These are phyloP conservation scores for Hypothenemus hampei DNA, from an alignment of 1,140 invertebrate species.

Conservation along the genomic window DNA sequence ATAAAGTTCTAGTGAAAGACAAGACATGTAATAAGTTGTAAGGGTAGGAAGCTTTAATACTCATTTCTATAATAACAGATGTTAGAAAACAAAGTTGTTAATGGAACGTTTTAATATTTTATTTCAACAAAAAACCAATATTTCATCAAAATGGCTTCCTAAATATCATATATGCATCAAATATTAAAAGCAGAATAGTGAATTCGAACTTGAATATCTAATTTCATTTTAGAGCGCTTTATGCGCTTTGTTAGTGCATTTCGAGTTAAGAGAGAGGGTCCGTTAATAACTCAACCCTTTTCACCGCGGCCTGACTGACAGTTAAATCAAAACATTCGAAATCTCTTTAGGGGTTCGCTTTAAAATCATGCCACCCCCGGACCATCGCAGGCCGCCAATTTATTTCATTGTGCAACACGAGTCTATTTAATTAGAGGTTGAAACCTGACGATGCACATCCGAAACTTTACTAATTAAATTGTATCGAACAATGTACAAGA, in stretches of 20 bases:
- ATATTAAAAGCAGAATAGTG: no score
- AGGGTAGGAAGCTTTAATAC: no score
- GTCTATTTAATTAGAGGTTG: constrained; percentile 9
- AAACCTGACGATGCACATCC: constrained; percentile 9
- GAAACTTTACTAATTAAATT: constrained; percentile 4
- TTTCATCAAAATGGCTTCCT: no score
- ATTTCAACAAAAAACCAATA: no score
- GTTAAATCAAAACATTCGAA: constrained; percentile 12
- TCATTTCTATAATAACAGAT: no score
- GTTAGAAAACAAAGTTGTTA: no score
- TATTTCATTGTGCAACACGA: constrained; percentile 10
- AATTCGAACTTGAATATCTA: no score
- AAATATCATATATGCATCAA: no score
- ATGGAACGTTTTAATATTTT: no score
- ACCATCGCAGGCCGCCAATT: neutral
- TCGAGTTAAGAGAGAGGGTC: neutral
- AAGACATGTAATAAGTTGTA: no score
- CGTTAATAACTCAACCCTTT: constrained; percentile 9
- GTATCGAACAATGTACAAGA: no score
- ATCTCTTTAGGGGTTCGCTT: constrained; percentile 4
- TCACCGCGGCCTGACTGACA: constrained; percentile 8
- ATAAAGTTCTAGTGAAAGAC: no score
- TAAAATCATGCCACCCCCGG: constrained; percentile 6
- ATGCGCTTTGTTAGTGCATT: neutral
- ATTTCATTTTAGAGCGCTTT: neutral